Base-by-base conservation (phyloP, 2,797 vertebrate species). In the Eupleurogrammus muticus region DNA sequence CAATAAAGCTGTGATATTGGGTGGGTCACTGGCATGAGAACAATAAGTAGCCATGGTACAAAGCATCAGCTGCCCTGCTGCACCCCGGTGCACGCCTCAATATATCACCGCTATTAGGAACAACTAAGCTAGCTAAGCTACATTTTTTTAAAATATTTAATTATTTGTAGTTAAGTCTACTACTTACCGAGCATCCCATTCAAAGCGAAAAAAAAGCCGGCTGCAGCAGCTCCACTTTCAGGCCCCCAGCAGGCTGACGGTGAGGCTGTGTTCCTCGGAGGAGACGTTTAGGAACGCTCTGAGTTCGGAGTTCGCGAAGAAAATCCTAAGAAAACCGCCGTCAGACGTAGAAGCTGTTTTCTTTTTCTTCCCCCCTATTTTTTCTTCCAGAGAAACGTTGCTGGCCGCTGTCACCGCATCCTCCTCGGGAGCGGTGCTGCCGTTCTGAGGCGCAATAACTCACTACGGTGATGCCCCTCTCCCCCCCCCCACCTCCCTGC, bases 161-260 rank as follows among this genome's bases (percentile, higher is more conserved):
- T n/a, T n/a, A n/a, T 28, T 28, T 28, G 11, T 0, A 1, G 11
- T 21, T 5, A 21, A 53, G 21, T 2, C 36, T 8, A 51, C 53
- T 60, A 77, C 91, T 90, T 86, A 93, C 92, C 89, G 73, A 85
- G 85, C 89, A 90, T 93, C 89, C 77, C 91, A 92, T 90, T 90
- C 88, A 91, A 75, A n/a, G n/a, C n/a, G n/a, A 82, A 80, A 79
- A 76, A 82, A 80, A 79, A 76, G 78, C 87, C 86, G 85, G 85
- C 55, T 64, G 85, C 70, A 50, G 85, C 70, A 50, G 85, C 78
- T 79, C 67, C 77, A 72, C 81, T 72, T 67, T 66, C 16, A 88
- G 90, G 82, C 84, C 86, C 88, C 86, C 86, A 70, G 89, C 89
- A 84, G 88, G 66, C 84, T 79, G 72, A 80, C 82, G 54, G 70